Evolutionary conservation across 2,888 invertebrate species (phyloP), one percentile per base, ranked within the genome.

Genomic region (Pterostichus madidus): DNA sequence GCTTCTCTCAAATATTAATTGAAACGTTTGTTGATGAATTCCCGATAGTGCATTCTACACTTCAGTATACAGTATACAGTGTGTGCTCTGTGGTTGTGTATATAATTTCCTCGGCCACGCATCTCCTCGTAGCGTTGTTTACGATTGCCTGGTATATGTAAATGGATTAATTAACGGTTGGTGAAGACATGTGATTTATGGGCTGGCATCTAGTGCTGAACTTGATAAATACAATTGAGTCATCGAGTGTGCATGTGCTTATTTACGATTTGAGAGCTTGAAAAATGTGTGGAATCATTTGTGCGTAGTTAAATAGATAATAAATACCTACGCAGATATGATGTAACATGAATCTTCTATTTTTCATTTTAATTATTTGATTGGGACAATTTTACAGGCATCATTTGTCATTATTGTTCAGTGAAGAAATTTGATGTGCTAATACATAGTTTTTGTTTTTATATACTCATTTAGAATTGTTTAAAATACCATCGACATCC

Each of bases 81-180:
- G 24, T 24, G 24, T 24, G 24, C 24, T 24, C 24, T 24, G 24
- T 59, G 5, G 17, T 17, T 24, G 31, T 59, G 44, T 44, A 71
- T 71, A 71, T 71, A 44, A 71, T 71, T 71, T 71, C 71, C 71
- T 46, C 39, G 39, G 39, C 39, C 39, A 7, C 39, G 39, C 39
- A 39, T 71, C n/a, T 71, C 44, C 11, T 15, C 10, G 15, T 15
- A n/a, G 15, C 39, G 49, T 44, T 17, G 39, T 17, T 17, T 71
- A 46, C 71, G 71, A 11, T 11, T 71, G 44, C 39, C 46, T 7
- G n/a, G 31, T 35, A 56, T 77, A 80, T 80, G 80, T 68, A 80
- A 80, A 80, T 80, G 35, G 80, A 68, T 80, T 80, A 80, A 80
- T 79, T 61, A 79, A 46, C 32, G 46, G 68, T 68, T 80, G 56